Conservation (phyloP, 2,888 invertebrate genomes). For the Leptinotarsa peninsularis region DNA sequence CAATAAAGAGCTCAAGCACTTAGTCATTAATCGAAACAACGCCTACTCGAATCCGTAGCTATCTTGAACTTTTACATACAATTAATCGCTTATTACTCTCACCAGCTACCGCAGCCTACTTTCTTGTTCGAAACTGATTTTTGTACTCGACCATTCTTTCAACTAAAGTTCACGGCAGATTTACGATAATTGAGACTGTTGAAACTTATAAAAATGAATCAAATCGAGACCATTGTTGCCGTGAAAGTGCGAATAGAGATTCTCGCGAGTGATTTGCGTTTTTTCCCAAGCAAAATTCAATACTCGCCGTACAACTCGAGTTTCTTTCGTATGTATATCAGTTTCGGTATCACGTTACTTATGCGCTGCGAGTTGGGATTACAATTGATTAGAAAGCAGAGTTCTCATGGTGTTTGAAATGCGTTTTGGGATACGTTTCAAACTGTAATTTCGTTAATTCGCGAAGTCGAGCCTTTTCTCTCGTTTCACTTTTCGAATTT, state of each 20-base stretch:
- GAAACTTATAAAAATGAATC: neutral
- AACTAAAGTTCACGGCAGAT: neutral
- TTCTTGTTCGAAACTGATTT: neutral
- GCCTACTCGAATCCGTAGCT: no score
- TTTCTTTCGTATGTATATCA: slow-evolving; percentile 1
- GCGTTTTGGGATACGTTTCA: neutral
- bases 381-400: neutral
- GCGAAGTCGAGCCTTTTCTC: neutral
- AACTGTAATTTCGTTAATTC: neutral
- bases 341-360: neutral
- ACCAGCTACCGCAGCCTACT: neutral
- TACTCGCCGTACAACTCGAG: neutral
- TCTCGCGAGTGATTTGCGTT: neutral
- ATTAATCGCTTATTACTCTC: neutral
- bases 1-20: no score
- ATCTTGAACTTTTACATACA: no score
- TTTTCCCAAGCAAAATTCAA: neutral
- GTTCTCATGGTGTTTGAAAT: neutral
- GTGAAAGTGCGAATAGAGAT: neutral
- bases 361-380: neutral
- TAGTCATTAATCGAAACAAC: no score
- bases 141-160: neutral
- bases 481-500: neutral
- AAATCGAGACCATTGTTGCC: neutral
- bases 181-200: neutral